These are phyloP conservation scores for Nesidiocoris tenuis DNA, from an alignment of 2,888 invertebrate species.

Conservation along the genomic window DNA sequence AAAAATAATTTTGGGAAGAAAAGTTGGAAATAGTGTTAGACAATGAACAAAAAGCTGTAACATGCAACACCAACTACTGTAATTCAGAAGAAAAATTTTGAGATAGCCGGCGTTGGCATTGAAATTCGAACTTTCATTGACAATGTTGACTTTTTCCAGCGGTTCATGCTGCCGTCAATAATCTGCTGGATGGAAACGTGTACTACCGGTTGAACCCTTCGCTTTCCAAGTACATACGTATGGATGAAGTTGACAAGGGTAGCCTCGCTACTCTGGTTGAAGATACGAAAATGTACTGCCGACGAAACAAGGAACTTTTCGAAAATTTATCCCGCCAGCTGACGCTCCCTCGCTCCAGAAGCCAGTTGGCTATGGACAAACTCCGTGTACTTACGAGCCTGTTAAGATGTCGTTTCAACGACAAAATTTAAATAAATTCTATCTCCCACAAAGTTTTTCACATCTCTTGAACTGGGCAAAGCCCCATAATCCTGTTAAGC, in stretches of 20 bases:
- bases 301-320: constrained; percentile 78
- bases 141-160: constrained; percentile 63
- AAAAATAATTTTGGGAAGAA: background rate
- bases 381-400: background rate
- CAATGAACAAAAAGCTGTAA: no score
- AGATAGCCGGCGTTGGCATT: no score
- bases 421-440: background rate
- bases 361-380: constrained; percentile 6
- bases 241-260: constrained; percentile 76
- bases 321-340: constrained; percentile 61
- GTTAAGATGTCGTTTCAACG: constrained; percentile 12
- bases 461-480: no score
- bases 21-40: no score
- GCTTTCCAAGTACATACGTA: constrained; percentile 71
- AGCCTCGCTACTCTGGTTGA: constrained; percentile 69
- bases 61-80: no score
- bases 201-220: constrained; percentile 90
- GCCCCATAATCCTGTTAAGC: no score
- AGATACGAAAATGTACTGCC: constrained; percentile 76
- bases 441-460: no score
- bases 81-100: no score
- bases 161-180: constrained; percentile 73
- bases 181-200: constrained; percentile 68
- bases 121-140: no score
- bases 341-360: constrained; percentile 53